Percentiles rank a stretch among this genome's conserved stretches.
Evolutionary conservation across 2,888 invertebrate species (phyloP).

Genomic region (Cyclophora albipunctata): DNA sequence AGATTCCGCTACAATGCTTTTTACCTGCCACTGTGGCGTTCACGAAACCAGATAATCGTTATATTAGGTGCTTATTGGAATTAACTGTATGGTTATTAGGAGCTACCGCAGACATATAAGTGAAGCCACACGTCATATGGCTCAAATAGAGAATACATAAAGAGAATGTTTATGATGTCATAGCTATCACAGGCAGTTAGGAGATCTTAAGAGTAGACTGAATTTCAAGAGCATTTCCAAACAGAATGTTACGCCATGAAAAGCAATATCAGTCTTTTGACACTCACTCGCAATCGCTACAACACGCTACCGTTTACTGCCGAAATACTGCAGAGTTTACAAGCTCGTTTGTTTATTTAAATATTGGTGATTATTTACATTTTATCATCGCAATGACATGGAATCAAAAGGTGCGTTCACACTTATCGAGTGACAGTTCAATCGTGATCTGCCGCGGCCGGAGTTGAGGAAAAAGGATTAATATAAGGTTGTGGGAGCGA

Average conservation of each 20-base stretch:
- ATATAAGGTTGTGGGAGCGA: constrained; percentile 36
- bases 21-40: not conserved
- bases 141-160: no score
- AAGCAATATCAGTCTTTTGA: no score
- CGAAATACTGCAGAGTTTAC: constrained; percentile 6
- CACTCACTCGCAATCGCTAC: no score
- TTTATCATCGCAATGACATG: constrained; percentile 37
- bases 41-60: not conserved
- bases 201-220: no score
- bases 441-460: constrained; percentile 23
- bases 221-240: no score
- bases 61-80: not conserved
- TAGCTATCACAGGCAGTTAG: no score
- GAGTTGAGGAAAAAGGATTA: constrained; percentile 28
- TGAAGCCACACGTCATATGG: constrained; percentile 1
- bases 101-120: not conserved
- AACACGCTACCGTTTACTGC: constrained; percentile 9
- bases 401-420: constrained; percentile 28
- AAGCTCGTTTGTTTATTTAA: constrained; percentile 35
- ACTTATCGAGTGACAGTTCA: constrained; percentile 34
- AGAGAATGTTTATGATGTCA: no score
- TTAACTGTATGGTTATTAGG: no score
- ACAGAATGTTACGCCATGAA: no score
- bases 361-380: constrained; percentile 36
- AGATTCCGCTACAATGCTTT: constrained; percentile 42